These are phyloP conservation scores for Plagiodera versicolora DNA, from an alignment of 2,888 invertebrate genomes.

Conservation along the genomic window DNA sequence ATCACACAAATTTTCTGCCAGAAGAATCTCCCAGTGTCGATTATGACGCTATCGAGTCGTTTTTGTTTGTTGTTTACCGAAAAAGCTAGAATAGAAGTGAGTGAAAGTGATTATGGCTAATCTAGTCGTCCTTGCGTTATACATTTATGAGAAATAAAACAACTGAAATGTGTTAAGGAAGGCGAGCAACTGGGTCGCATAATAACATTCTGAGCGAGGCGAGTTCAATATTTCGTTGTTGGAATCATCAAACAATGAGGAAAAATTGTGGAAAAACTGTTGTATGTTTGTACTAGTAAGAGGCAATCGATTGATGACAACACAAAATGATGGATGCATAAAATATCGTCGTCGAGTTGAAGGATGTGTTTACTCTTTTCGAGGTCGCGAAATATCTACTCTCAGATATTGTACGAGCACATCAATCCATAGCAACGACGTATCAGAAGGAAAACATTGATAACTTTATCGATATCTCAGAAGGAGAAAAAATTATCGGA, in stretches of 20 bases:
- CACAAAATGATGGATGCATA: neutral
- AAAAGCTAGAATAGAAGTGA: slow-evolving; percentile 10
- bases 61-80: too few relatives aligned
- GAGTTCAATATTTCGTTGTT: neutral
- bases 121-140: slow-evolving; percentile 15
- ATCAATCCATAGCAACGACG: neutral
- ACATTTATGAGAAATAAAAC: slow-evolving; percentile 1
- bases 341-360: too few relatives aligned
- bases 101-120: slow-evolving; percentile 14
- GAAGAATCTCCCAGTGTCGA: too few relatives aligned
- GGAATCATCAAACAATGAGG: too few relatives aligned
- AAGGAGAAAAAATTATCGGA: too few relatives aligned
- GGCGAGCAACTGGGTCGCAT: slow-evolving; percentile 11
- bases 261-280: too few relatives aligned
- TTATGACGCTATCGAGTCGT: too few relatives aligned
- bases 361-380: neutral
- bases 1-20: too few relatives aligned
- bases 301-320: too few relatives aligned
- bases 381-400: neutral
- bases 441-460: neutral
- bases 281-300: too few relatives aligned
- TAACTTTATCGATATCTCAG: neutral
- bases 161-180: slow-evolving; percentile 11
- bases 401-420: neutral
- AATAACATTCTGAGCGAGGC: slow-evolving; percentile 8